phyloP scores from a whole-genome alignment of 1,140 invertebrate species.

The Lepidurus apus region DNA sequence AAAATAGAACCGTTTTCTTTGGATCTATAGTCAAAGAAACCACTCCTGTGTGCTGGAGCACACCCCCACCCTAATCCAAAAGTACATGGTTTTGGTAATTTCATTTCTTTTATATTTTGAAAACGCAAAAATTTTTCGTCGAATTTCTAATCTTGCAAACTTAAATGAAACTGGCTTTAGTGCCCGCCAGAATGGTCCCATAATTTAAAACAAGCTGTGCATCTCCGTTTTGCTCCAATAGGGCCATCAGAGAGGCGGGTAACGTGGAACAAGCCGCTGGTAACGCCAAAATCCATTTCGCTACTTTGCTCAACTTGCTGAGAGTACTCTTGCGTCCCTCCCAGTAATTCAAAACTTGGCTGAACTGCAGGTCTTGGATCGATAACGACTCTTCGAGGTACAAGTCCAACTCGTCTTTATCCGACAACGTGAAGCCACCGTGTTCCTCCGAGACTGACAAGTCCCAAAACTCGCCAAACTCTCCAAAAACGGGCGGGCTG shows the following conservation, averaged over 20 bases:
- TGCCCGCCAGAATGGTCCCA: constrained; percentile 20
- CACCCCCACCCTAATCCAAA: constrained; percentile 7
- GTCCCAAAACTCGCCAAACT: constrained; percentile 23
- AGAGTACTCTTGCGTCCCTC: constrained; percentile 23
- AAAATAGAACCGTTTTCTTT: constrained; percentile 2
- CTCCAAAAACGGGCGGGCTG: constrained; percentile 28
- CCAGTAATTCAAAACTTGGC: constrained; percentile 31
- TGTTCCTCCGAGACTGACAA: constrained; percentile 28
- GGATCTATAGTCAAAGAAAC: constrained; percentile 1
- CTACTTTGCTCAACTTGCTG: constrained; percentile 24
- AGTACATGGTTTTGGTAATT: not conserved
- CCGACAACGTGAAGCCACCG: not conserved
- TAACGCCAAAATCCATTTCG: constrained; percentile 31
- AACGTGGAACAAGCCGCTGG: constrained; percentile 16
- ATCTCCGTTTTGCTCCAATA: not conserved
- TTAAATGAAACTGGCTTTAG: constrained; percentile 19
- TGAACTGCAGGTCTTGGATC: constrained; percentile 31
- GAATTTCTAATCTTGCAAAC: not conserved
- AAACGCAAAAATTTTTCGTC: not conserved
- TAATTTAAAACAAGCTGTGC: not conserved
- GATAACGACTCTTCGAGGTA: constrained; percentile 32
- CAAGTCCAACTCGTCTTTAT: constrained; percentile 29
- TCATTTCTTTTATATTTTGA: not conserved
- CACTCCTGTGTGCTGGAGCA: not conserved
- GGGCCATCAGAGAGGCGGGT: not conserved